phyloP scores from a whole-genome alignment of 2,113 vertebrate genomes.

The Centropus bengalensis region DNA sequence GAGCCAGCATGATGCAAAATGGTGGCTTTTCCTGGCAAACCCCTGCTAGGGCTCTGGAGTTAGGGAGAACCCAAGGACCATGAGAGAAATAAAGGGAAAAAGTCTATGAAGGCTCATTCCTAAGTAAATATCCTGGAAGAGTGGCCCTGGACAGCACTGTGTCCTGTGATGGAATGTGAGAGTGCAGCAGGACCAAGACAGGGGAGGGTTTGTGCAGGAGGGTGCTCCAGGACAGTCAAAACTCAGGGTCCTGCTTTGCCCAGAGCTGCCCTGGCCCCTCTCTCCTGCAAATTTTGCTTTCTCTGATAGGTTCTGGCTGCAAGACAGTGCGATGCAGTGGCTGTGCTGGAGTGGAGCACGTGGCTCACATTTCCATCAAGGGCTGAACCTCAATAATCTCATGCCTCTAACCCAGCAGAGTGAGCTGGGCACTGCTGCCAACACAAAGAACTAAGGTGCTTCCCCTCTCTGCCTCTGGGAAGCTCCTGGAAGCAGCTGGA shows the following conservation, averaged over 20 bases:
- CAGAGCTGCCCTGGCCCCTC: background rate
- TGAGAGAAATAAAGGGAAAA: background rate
- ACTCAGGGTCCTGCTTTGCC: background rate
- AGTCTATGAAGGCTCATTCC: background rate
- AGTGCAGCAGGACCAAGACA: background rate
- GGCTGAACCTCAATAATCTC: background rate
- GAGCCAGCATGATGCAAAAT: rapidly evolving
- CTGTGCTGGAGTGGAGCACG: rapidly evolving
- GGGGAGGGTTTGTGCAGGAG: background rate
- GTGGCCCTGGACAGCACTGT: background rate
- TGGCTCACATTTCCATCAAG: background rate
- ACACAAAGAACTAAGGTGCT: rapidly evolving
- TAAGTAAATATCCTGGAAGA: background rate
- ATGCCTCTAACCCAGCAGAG: background rate
- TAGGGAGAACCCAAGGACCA: background rate
- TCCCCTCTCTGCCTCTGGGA: background rate
- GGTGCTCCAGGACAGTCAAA: rapidly evolving
- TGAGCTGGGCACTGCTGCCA: background rate
- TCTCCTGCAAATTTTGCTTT: background rate
- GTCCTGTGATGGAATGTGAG: rapidly evolving
- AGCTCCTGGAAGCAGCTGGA: background rate
- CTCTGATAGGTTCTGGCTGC: background rate
- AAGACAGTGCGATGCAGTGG: background rate
- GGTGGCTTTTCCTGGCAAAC: background rate
- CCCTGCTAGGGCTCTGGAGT: background rate